Evolutionary conservation across 1,140 invertebrate genomes (phyloP).

Genomic region (Choristoneura fumiferana): DNA sequence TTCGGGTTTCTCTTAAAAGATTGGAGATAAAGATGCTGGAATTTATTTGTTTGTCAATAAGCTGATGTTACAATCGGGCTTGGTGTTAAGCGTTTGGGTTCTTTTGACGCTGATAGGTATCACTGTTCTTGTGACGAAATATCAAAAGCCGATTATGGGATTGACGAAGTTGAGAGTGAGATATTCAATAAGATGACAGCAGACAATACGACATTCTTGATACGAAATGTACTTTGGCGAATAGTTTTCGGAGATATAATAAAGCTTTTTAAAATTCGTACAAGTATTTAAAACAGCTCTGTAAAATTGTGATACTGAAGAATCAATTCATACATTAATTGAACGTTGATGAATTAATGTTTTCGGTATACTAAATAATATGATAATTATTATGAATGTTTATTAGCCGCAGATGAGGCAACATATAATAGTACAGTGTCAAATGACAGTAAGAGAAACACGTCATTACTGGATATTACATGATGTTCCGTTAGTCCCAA

Average conservation of each 20-base stretch:
- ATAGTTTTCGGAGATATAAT: no score
- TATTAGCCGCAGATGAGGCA: conserved; percentile 21
- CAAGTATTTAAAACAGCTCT: no score
- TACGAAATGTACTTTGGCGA: no score
- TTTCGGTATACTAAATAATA: conserved; percentile 1
- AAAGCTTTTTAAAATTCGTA: no score
- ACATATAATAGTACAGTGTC: conserved; percentile 46
- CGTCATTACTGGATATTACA: conserved; percentile 72
- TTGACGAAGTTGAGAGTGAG: no score
- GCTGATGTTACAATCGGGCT: conserved; percentile 69
- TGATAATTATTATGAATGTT: conserved; percentile 4
- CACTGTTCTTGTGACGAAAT: conserved; percentile 20
- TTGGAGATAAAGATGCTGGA: conserved; percentile 63
- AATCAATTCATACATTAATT: no score
- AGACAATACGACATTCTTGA: no score
- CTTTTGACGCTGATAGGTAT: conserved; percentile 47
- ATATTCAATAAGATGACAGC: no score
- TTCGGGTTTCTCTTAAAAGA: conserved; percentile 74
- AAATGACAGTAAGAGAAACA: conserved; percentile 69
- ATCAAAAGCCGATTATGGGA: not conserved
- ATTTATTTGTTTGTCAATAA: conserved; percentile 75
- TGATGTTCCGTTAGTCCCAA: conserved; percentile 60
- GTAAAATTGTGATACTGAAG: no score
- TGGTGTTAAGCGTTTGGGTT: conserved; percentile 50
- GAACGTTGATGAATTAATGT: not conserved